Evolutionary conservation across 2,888 invertebrate genomes (phyloP).

Genomic region (Troglohyphantes excavatus): DNA sequence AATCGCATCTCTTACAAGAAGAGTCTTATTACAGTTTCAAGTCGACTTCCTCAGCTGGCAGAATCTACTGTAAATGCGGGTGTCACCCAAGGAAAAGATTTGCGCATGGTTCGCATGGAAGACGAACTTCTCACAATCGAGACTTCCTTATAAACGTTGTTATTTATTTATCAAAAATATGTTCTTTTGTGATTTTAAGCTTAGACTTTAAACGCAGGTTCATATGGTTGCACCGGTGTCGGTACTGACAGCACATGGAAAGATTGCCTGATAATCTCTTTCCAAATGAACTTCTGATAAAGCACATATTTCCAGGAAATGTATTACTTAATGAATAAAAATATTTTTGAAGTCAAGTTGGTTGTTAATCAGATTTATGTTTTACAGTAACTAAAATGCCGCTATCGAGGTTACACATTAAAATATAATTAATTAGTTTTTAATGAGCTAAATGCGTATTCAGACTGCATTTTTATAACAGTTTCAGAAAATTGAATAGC

Average conservation of each 20-base stretch:
- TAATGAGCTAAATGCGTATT: too few relatives aligned
- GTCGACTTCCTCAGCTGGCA: constrained; percentile 70
- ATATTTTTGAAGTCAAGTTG: neutral
- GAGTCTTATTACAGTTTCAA: constrained; percentile 57
- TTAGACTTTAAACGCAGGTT: neutral
- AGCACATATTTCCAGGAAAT: neutral
- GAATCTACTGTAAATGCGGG: constrained; percentile 53
- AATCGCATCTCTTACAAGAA: constrained; percentile 76
- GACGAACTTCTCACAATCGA: constrained; percentile 4
- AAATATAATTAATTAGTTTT: too few relatives aligned
- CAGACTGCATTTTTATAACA: too few relatives aligned
- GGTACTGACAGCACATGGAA: neutral
- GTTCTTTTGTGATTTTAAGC: neutral
- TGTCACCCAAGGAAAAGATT: neutral
- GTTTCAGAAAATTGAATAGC: too few relatives aligned
- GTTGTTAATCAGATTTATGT: too few relatives aligned
- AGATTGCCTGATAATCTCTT: constrained; percentile 5
- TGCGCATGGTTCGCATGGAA: constrained; percentile 50
- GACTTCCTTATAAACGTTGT: neutral
- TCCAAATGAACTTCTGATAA: neutral
- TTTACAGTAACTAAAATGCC: too few relatives aligned
- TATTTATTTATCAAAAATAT: neutral
- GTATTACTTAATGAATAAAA: neutral
- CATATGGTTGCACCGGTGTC: too few relatives aligned
- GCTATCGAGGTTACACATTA: too few relatives aligned